Base-by-base conservation (phyloP, 2,113 vertebrate genomes). In the Grallaria varia region DNA sequence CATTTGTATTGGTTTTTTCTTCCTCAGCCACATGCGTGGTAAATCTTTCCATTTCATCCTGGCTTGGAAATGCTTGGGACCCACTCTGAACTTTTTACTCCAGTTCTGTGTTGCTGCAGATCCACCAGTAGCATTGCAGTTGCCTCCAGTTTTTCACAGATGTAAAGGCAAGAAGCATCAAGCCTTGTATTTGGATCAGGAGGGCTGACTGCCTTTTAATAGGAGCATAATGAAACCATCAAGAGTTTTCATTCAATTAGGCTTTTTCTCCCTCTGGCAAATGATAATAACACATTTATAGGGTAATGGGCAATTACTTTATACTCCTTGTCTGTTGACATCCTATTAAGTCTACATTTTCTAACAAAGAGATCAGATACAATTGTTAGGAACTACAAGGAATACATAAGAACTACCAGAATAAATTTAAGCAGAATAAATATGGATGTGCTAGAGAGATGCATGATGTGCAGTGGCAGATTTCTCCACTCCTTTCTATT, bases 221-320 rank as follows among this genome's bases (percentile, higher is more conserved):
- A 94, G 94, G 64, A 97, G 56, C 96, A 96, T 97, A 97, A 97
- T 97, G 97, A 97, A 97, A 97, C 96, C 92, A 96, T 97, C 96
- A 97, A 96, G 95, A 93, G 82, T 96, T 96, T 96, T 96, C 89
- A 97, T 97, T 97, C 97, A 96, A 95, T 97, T 97, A 97, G 95
- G 87, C 78, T 90, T 95, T 90, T 74, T 86, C 71, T 67, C 85
- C 96, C 95, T 82, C 85, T 76, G 91, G 97, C 92, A 92, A 97
- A 92, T 87, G 73, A 89, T 89, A 82, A 58, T 92, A 95, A 93
- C 96, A 95, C 97, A 95, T 97, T 95, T 94, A 94, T 90, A 95
- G 87, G 0, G 6, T 95, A 96, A 97, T 94, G 87, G 95, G 91
- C 95, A 97, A 97, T 97, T 97, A 94, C 96, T 94, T 96, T 78